Conservation (phyloP, 1,140 invertebrate genomes). For the Pseudomyrmex sp. region DNA sequence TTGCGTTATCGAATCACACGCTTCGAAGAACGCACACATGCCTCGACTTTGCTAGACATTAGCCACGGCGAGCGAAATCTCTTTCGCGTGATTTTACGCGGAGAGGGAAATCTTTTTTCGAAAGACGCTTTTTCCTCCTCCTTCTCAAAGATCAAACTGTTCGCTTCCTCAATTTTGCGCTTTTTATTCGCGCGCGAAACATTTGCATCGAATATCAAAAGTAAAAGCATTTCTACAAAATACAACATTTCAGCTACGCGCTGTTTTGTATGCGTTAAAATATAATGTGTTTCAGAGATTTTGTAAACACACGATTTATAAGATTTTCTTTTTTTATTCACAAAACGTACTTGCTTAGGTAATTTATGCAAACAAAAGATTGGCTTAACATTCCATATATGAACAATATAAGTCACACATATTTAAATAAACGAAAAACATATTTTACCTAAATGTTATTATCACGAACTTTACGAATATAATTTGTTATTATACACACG, state of each 20-base stretch:
- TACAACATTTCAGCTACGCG: background rate
- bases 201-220: background rate
- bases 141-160: background rate
- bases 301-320: background rate
- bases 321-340: background rate
- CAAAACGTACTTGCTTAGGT: background rate
- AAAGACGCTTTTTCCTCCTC: background rate
- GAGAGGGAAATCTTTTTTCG: background rate
- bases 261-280: background rate
- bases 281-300: conserved; percentile 3
- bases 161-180: conserved; percentile 18
- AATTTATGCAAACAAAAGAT: conserved; percentile 12
- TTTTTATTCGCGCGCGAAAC: background rate
- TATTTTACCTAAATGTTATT: background rate
- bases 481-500: background rate
- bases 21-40: conserved; percentile 21
- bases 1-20: conserved; percentile 34
- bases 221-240: background rate
- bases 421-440: conserved; percentile 16
- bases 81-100: conserved; percentile 28
- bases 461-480: background rate
- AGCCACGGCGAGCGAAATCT: conserved; percentile 18
- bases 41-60: conserved; percentile 23
- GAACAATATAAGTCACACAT: background rate
- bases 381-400: conserved; percentile 30